A percentile compares a stretch with the other conserved stretches of the same genome.
Evolutionary conservation across 2,797 vertebrate genomes (phyloP).

Genomic region (Borostomias antarcticus): DNA sequence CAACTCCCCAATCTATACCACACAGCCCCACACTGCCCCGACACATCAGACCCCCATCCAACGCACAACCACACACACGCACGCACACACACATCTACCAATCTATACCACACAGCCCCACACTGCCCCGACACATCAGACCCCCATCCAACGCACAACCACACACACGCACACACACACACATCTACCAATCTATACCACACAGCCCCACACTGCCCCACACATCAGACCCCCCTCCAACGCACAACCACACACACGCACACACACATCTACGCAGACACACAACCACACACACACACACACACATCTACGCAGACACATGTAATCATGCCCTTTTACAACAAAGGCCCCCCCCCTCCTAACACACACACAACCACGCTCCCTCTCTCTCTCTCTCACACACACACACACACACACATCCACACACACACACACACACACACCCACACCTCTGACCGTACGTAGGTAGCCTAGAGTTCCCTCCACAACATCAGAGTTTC

Average conservation of each 20-base stretch:
- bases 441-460: conserved; percentile 35
- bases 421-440: neutral
- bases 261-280: too few species aligned
- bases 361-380: neutral
- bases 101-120: conserved; percentile 55
- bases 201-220: conserved; percentile 63
- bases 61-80: conserved; percentile 34
- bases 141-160: conserved; percentile 24
- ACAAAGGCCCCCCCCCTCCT: conserved; percentile 1
- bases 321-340: neutral
- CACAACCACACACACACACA: too few species aligned
- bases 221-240: conserved; percentile 49
- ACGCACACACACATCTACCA: too few species aligned
- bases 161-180: too few species aligned
- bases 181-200: conserved; percentile 55
- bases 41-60: conserved; percentile 55
- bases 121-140: conserved; percentile 67
- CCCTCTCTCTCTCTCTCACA: too few species aligned
- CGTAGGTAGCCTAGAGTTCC: conserved; percentile 40
- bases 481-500: conserved; percentile 68
- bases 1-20: conserved; percentile 56
- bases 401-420: conserved; percentile 17
- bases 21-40: conserved; percentile 61
- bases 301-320: too few species aligned
- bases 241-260: conserved; percentile 35